A percentile compares a stretch with the other conserved stretches of the same genome.
These are phyloP conservation scores for Ciconia stormi DNA, from an alignment of 2,113 vertebrate species.

Conservation along the genomic window DNA sequence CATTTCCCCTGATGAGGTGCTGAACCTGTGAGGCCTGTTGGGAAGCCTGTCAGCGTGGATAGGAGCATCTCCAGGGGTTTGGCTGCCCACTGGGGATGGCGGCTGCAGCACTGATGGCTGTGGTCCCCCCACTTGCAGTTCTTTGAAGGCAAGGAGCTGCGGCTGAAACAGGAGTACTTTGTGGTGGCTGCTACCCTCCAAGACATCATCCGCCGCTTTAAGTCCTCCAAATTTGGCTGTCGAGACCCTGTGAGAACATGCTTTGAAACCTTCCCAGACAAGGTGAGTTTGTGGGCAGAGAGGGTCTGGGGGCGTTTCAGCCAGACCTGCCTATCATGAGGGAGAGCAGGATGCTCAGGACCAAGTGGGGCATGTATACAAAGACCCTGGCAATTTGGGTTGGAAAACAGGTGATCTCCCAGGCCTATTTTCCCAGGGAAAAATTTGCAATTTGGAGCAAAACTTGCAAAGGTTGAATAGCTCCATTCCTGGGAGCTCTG, in stretches of 20 bases:
- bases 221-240: constrained; percentile 89
- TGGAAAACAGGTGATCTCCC: background rate
- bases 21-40: background rate
- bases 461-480: background rate
- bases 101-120: background rate
- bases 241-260: constrained; percentile 83
- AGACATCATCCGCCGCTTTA: constrained; percentile 88
- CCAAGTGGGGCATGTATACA: background rate
- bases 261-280: constrained; percentile 86
- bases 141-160: constrained; percentile 88
- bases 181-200: constrained; percentile 88
- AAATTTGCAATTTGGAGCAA: background rate
- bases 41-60: background rate
- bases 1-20: background rate
- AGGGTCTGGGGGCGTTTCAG: accelerated
- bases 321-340: background rate
- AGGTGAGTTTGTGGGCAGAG: constrained; percentile 67
- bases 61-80: background rate
- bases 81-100: background rate
- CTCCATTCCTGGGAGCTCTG: background rate
- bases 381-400: background rate
- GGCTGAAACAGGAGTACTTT: constrained; percentile 90
- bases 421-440: background rate
- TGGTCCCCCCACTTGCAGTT: constrained; percentile 67
- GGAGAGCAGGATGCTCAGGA: background rate